A percentile compares a stretch with the other conserved stretches of the same genome.
Evolutionary conservation across 2,113 vertebrate species (phyloP).

Genomic region (Gambusia holbrooki): DNA sequence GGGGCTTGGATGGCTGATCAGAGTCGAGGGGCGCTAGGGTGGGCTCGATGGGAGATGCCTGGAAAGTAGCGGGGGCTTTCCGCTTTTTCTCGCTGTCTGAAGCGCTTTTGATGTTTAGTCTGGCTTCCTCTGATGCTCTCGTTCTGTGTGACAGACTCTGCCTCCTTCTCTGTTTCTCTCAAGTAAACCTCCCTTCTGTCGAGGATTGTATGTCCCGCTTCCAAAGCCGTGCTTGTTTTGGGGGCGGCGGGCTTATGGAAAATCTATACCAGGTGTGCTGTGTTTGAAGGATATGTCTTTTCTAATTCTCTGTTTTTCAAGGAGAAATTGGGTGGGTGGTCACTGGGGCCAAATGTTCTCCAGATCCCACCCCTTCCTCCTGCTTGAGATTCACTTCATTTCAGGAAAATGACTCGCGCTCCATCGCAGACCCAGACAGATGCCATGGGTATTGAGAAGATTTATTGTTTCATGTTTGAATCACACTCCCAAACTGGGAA

Average conservation of each 20-base stretch:
- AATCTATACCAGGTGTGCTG: slow-evolving; percentile 74
- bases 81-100: slow-evolving; percentile 50
- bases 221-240: slow-evolving; percentile 50
- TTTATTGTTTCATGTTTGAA: neutral
- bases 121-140: slow-evolving; percentile 41
- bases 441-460: neutral
- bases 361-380: slow-evolving; percentile 13
- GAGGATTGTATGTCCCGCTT: slow-evolving; percentile 49
- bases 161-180: slow-evolving; percentile 18
- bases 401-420: neutral
- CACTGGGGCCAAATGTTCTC: slow-evolving; percentile 44
- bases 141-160: slow-evolving; percentile 23
- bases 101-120: slow-evolving; percentile 60
- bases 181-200: slow-evolving; percentile 39
- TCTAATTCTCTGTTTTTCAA: slow-evolving; percentile 67
- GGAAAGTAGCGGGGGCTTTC: slow-evolving; percentile 49
- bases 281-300: slow-evolving; percentile 71
- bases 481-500: neutral
- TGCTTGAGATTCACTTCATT: slow-evolving; percentile 12
- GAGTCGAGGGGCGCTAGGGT: slow-evolving; percentile 34
- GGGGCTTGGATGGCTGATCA: slow-evolving; percentile 63
- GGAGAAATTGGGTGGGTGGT: slow-evolving; percentile 54
- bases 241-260: slow-evolving; percentile 60
- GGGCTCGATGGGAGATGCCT: slow-evolving; percentile 42
- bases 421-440: neutral